Conservation (phyloP, 1,140 invertebrate genomes). For the Saccostrea cuccullata region DNA sequence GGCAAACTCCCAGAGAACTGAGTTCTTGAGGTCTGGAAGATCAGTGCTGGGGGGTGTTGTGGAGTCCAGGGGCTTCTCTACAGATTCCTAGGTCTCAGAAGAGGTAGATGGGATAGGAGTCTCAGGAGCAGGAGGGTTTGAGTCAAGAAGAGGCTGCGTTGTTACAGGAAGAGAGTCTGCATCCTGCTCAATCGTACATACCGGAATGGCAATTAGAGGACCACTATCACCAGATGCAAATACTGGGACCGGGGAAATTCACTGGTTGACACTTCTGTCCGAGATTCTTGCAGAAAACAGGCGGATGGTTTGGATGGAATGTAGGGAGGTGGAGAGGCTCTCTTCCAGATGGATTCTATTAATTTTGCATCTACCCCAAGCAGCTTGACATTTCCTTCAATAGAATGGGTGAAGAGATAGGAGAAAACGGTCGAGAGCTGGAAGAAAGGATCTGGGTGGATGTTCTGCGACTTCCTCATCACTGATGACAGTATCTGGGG, state of each 20-base stretch:
- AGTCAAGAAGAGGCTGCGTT: not conserved
- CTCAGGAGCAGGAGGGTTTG: not conserved
- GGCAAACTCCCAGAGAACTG: not conserved
- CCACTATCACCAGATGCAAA: not conserved
- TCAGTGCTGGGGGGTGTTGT: not conserved
- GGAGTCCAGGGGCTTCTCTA: not conserved
- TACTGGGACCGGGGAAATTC: not conserved
- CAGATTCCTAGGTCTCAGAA: no score
- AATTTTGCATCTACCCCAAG: no score
- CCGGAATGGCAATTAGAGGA: not conserved
- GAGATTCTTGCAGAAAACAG: not conserved
- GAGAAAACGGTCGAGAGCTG: no score
- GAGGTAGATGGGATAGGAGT: not conserved
- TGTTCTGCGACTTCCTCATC: no score
- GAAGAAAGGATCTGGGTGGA: no score
- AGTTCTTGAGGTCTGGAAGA: not conserved
- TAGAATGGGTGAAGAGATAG: no score
- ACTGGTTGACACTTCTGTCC: not conserved
- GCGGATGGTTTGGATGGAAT: not conserved
- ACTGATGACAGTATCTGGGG: no score
- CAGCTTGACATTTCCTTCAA: no score
- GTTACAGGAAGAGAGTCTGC: not conserved
- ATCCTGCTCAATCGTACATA: not conserved
- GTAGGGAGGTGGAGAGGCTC: not conserved
- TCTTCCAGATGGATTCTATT: not conserved